Conservation (phyloP, 1,140 invertebrate genomes). For the Aphaenogaster rudis region DNA sequence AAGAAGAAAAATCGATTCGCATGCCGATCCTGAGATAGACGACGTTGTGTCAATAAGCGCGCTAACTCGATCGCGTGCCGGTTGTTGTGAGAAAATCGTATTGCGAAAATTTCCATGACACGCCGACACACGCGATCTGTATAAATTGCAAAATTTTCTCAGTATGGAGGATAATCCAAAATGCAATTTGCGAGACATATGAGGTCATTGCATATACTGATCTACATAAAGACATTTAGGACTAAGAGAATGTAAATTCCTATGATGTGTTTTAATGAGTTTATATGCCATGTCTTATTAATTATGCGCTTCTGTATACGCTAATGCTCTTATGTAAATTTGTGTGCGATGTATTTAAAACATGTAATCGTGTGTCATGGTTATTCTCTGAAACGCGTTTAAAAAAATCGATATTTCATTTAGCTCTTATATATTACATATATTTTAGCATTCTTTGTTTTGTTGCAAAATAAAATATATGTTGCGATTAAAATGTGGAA, state of each 20-base stretch:
- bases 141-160: constrained; percentile 24
- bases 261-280: not conserved
- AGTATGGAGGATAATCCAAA: not conserved
- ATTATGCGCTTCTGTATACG: constrained; percentile 5
- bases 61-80: constrained; percentile 41
- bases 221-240: not conserved
- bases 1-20: constrained; percentile 34
- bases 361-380: not conserved
- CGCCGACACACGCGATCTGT: not conserved
- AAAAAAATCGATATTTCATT: constrained; percentile 8
- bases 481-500: not conserved
- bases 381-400: not conserved
- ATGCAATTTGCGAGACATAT: not conserved
- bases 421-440: not conserved
- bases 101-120: constrained; percentile 48
- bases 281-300: constrained; percentile 16
- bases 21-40: not conserved
- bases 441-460: not conserved
- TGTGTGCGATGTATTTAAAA: not conserved
- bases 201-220: not conserved
- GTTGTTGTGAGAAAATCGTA: constrained; percentile 32
- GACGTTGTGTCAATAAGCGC: constrained; percentile 37
- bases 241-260: not conserved
- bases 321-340: constrained; percentile 37
- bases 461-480: not conserved